A percentile compares a stretch with the other conserved stretches of the same genome.
Conservation (phyloP, 92 coral and sea anemone species). For the Heliopora coerulea region DNA sequence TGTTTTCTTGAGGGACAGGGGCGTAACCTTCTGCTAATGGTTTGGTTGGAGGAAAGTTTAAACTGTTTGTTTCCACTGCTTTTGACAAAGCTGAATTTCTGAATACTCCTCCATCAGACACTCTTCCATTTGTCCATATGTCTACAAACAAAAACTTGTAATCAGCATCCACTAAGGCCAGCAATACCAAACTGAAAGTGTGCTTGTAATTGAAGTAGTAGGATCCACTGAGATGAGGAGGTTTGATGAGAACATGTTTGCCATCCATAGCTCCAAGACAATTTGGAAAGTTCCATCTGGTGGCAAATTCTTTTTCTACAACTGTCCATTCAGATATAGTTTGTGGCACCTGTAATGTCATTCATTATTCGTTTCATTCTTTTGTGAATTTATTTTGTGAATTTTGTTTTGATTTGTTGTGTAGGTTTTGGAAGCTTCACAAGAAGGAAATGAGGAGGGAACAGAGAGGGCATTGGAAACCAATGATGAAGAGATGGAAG, state of each 20-base stretch:
- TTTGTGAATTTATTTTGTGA: too few relatives aligned
- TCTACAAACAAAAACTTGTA: too few relatives aligned
- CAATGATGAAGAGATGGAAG: too few relatives aligned
- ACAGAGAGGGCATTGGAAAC: too few relatives aligned
- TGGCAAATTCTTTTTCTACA: conserved; percentile 1
- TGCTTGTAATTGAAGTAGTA: conserved; percentile 38
- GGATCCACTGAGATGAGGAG: conserved; percentile 28
- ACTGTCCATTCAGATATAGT: conserved; percentile 22
- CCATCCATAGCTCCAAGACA: conserved; percentile 41
- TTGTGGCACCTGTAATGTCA: conserved; percentile 33
- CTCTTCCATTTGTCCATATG: conserved; percentile 19
- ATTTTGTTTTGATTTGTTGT: too few relatives aligned
- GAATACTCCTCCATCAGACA: conserved; percentile 43
- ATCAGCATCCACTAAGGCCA: conserved; percentile 47
- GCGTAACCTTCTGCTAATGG: conserved; percentile 37
- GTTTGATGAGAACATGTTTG: conserved; percentile 13
- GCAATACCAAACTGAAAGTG: conserved; percentile 26
- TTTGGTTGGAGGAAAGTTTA: too few relatives aligned
- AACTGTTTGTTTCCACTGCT: conserved; percentile 25
- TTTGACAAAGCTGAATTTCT: conserved; percentile 13
- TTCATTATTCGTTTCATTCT: too few relatives aligned
- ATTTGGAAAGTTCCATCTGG: conserved; percentile 15
- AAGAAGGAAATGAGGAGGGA: too few relatives aligned
- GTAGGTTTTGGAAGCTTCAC: too few relatives aligned
- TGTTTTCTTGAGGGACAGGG: conserved; percentile 1